Evolutionary conservation across 2,888 invertebrate genomes (phyloP).

Genomic region (Nezara viridula): DNA sequence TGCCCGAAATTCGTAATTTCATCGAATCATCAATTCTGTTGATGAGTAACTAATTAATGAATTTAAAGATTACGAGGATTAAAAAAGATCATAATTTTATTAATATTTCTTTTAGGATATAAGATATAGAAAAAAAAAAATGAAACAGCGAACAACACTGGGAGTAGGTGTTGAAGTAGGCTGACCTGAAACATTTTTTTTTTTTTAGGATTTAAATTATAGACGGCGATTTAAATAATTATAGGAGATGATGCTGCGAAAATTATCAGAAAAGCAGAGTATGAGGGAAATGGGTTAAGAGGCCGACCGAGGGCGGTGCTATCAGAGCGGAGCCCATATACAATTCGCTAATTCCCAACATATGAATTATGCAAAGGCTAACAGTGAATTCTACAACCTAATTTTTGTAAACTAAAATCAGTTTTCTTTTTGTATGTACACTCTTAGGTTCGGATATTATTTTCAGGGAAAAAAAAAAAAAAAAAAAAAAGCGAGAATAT

Average conservation of each 20-base stretch:
- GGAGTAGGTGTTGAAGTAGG: background rate
- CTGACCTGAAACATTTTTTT: background rate
- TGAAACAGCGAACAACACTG: background rate
- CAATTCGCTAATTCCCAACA: background rate
- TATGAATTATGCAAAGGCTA: slow-evolving; percentile 10
- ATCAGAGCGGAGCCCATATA: slow-evolving; percentile 32
- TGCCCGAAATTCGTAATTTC: too few species aligned
- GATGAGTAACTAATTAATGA: too few species aligned
- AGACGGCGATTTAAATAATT: slow-evolving; percentile 1
- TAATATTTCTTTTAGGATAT: too few species aligned
- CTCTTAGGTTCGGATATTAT: background rate
- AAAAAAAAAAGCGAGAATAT: too few species aligned
- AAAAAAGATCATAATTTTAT: too few species aligned
- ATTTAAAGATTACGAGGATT: too few species aligned
- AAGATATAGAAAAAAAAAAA: too few species aligned
- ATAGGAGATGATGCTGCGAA: slow-evolving; percentile 1
- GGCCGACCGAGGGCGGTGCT: background rate
- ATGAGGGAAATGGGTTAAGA: background rate
- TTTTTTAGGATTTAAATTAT: background rate
- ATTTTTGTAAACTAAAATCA: background rate
- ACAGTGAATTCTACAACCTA: background rate
- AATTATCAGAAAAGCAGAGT: background rate
- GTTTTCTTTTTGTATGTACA: background rate
- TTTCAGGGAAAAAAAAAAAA: too few species aligned
- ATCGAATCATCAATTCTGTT: too few species aligned